Base-by-base conservation (phyloP, 1,140 invertebrate species). In the Trigoniulus corallinus region DNA sequence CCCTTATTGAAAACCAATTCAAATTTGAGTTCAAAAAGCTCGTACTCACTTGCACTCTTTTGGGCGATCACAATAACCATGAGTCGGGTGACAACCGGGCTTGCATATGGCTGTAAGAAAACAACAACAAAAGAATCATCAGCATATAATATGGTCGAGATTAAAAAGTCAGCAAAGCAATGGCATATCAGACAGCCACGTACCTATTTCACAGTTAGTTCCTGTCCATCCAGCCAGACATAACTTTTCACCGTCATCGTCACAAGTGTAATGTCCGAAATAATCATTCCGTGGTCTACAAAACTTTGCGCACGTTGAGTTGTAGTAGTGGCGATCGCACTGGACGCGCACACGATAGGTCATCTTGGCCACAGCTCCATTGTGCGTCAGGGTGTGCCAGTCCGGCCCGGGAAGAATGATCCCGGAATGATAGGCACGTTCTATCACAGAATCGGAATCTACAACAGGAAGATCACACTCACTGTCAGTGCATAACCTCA, bases 371-470 rank as follows among this genome's bases (percentile, higher is more conserved):
- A 64, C 65, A 7, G 58, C 56, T 27, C 69, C 68, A 26, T 58
- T 61, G 70, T 87, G 82, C 62, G 82, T 79, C 59, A 91, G 72
- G 48, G 85, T 87, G 70, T 92, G 87, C 88, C 88, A 92, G 64
- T 84, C 83, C 42, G 78, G 73, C 57, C 84, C 84, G 41, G 88
- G 88, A 59, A 87, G 74, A 58, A 91, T 81, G 64, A 91, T 84
- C 55, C 87, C 85, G 49, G 84, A 88, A 74, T 88, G 88, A 60
- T 81, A 82, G 53, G 84, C 81, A 68, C 86, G 78, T 64, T 89
- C 87, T 64, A 92, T 88, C 58, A 89, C 73, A 52, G 74, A 73
- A 56, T 77, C 75, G 57, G 70, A 74, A 58, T 72, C 76, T 76
- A 65, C 43, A 69, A 69, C 48, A n/a, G n/a, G n/a, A n/a, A n/a